A percentile compares a stretch with the other conserved stretches of the same genome.
These are phyloP conservation scores for Drosophila anomelani DNA, from an alignment of 2,888 invertebrate genomes.

Conservation along the genomic window DNA sequence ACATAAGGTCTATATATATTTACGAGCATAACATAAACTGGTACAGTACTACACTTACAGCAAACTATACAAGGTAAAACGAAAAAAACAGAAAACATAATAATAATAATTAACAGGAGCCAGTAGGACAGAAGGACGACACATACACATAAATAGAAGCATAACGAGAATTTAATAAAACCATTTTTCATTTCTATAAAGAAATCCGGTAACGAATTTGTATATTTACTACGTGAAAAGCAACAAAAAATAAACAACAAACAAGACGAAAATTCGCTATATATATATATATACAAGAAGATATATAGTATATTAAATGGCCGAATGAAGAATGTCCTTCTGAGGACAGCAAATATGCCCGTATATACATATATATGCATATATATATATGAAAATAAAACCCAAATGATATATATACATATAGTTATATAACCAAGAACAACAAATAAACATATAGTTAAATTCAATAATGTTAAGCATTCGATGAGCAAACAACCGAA, in stretches of 20 bases:
- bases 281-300: conserved; percentile 47
- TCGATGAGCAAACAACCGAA: conserved; percentile 43
- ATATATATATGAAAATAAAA: conserved; percentile 38
- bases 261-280: conserved; percentile 27
- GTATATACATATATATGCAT: conserved; percentile 29
- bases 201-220: conserved; percentile 78
- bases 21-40: conserved; percentile 58
- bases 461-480: conserved; percentile 77
- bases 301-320: conserved; percentile 36
- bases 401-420: conserved; percentile 51
- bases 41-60: conserved; percentile 78
- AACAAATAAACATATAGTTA: conserved; percentile 79
- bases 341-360: conserved; percentile 38
- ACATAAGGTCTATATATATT: conserved; percentile 58
- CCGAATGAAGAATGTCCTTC: conserved; percentile 6
- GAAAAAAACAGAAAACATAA: conserved; percentile 35
- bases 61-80: conserved; percentile 79
- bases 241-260: conserved; percentile 23
- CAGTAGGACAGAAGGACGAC: conserved; percentile 30
- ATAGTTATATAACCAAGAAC: conserved; percentile 79
- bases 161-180: conserved; percentile 74
- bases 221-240: conserved; percentile 72
- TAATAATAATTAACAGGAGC: conserved; percentile 48
- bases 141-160: conserved; percentile 70
- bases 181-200: conserved; percentile 76